Evolutionary conservation across 2,888 invertebrate species (phyloP), one percentile per base, ranked within the genome.

Genomic region (Chloromyia formosa): DNA sequence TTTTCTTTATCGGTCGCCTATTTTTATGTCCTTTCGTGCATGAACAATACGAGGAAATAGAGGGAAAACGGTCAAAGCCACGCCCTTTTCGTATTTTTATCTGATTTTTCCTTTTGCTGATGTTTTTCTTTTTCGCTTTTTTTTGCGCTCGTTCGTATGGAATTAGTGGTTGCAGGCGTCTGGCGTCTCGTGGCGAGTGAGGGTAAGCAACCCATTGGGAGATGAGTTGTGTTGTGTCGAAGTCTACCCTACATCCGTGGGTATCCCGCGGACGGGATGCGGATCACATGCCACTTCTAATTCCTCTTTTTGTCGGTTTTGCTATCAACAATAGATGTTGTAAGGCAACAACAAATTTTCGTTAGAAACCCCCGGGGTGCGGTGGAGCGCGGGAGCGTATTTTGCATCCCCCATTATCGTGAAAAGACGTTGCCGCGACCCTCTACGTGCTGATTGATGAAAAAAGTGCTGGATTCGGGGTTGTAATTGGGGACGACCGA

Each of bases 41-140:
- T 49, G 66, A 66, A 45, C 14, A 66, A 49, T 22, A 14, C n/a
- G 45, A 66, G 66, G 66, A 66, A 62, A 66, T 66, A 22, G 66
- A 66, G 66, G 71, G 60, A 61, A 66, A 74, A 27, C 80, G 82
- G 81, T 81, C 81, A 81, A 83, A 83, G 82, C 84, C 83, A 84
- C 83, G 83, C 83, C 84, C 83, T 81, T 80, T 61, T 2, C 27
- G 49, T 64, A 64, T 42, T 35, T 18, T 49, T 42, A 16, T 49
- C 16, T 10, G 35, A 35, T 61, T 68, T 35, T 73, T 73, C 27
- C 64, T 73, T 22, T 62, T 35, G 27, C 27, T 35, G 16, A n/a
- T n/a, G 56, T 16, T 18, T 42, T 18, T 42, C 45, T 20, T 66
- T 66, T 45, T 35, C 27, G 7, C 27, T 35, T 27, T 23, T 56